Percentiles rank a stretch among this genome's conserved stretches.
phyloP scores from a whole-genome alignment of 2,797 vertebrate genomes.

The Myotis findleyi region DNA sequence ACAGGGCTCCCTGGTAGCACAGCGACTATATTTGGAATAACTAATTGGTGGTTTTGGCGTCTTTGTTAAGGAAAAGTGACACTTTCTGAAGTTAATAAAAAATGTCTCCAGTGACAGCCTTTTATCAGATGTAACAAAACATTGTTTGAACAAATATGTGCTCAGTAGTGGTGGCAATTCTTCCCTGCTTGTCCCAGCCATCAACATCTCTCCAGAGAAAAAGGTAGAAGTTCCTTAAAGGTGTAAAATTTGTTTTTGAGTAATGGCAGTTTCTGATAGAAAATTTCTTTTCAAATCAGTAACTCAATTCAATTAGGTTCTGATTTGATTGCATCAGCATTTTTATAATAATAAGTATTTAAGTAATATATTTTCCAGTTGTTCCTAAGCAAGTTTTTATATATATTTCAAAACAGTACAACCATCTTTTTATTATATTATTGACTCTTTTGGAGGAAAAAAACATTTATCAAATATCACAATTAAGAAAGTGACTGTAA shows the following conservation, averaged over 20 bases:
- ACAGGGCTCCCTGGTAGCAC: conserved; percentile 81
- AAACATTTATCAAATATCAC: conserved; percentile 58
- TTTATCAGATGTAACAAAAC: conserved; percentile 88
- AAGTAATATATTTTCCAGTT: conserved; percentile 41
- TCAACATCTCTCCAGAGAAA: conserved; percentile 59
- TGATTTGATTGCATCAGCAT: conserved; percentile 63
- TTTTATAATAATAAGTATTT: conserved; percentile 68
- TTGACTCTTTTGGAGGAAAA: conserved; percentile 64
- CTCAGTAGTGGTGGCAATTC: conserved; percentile 84
- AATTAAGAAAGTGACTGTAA: conserved; percentile 63
- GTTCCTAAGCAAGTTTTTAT: conserved; percentile 73
- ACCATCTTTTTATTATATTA: conserved; percentile 68
- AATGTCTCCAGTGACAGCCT: conserved; percentile 87
- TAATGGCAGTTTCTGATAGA: conserved; percentile 60
- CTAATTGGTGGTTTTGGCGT: conserved; percentile 92
- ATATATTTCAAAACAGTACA: conserved; percentile 55
- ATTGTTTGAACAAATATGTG: conserved; percentile 84
- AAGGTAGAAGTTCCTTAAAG: conserved; percentile 76
- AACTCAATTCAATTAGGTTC: conserved; percentile 71
- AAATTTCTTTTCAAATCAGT: conserved; percentile 76
- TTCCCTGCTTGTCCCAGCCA: conserved; percentile 78
- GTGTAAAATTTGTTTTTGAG: conserved; percentile 67
- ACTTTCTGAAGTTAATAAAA: conserved; percentile 89
- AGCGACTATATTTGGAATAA: conserved; percentile 91
- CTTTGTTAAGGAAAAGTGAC: conserved; percentile 89